Conservation (phyloP, 1,140 invertebrate genomes). For the Melanaphis sacchari region DNA sequence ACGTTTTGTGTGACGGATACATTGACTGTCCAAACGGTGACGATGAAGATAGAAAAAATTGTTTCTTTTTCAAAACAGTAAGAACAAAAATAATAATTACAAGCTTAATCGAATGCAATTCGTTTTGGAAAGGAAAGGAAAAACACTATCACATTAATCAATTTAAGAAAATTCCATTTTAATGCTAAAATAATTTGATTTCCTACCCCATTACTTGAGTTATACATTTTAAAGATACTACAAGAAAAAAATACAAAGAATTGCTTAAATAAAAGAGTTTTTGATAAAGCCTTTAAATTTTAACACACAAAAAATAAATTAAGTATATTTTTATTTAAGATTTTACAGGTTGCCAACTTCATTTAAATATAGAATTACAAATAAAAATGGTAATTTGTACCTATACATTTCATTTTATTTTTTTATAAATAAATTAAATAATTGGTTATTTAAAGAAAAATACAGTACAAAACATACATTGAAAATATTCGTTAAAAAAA, state of each 20-base stretch:
- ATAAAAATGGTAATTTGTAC: neutral
- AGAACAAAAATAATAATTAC: conserved; percentile 61
- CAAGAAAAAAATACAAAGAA: neutral
- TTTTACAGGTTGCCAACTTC: neutral
- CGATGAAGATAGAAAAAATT: conserved; percentile 90
- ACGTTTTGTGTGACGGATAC: conserved; percentile 92
- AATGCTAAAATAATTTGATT: neutral
- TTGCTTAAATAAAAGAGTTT: neutral
- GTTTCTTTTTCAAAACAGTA: conserved; percentile 98
- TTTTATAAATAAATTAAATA: neutral
- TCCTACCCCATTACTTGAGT: neutral
- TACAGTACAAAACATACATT: neutral
- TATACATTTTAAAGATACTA: neutral
- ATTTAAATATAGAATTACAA: neutral
- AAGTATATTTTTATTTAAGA: neutral
- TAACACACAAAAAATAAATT: neutral
- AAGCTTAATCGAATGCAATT: neutral
- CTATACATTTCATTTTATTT: neutral
- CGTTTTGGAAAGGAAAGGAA: neutral
- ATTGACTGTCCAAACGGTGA: conserved; percentile 92
- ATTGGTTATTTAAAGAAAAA: neutral
- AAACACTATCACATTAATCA: neutral
- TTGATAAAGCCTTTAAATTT: neutral
- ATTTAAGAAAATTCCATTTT: neutral
- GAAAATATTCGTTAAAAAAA: neutral